These are phyloP conservation scores for Sepiola atlantica DNA, from an alignment of 2,888 invertebrate species.

Conservation along the genomic window DNA sequence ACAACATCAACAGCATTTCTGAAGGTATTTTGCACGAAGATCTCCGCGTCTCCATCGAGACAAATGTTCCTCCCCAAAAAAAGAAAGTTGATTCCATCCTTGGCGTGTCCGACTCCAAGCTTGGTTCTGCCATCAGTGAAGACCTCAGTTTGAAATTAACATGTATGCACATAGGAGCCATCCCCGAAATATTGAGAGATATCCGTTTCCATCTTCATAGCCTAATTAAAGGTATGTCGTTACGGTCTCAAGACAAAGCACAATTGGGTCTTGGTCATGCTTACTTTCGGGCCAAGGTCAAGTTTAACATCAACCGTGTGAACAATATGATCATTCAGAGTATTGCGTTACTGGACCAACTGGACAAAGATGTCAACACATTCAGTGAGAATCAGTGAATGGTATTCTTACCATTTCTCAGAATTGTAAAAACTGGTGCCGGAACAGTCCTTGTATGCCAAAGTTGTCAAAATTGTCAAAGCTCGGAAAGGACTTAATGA, in stretches of 20 bases:
- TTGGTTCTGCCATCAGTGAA: slow-evolving; percentile 87
- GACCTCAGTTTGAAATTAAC: slow-evolving; percentile 80
- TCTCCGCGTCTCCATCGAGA: slow-evolving; percentile 89
- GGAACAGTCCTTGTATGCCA: slow-evolving; percentile 94
- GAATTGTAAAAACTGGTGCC: slow-evolving; percentile 96
- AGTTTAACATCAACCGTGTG: slow-evolving; percentile 98
- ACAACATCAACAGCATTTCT: slow-evolving; percentile 95
- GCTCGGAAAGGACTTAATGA: slow-evolving; percentile 89
- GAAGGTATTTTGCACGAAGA: slow-evolving; percentile 96
- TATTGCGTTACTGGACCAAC: slow-evolving; percentile 95
- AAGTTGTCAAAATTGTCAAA: slow-evolving; percentile 77
- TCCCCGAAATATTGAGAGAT: slow-evolving; percentile 93
- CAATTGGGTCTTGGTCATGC: slow-evolving; percentile 98
- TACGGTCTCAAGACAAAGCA: slow-evolving; percentile 87
- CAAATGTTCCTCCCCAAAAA: slow-evolving; percentile 85
- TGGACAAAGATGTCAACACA: slow-evolving; percentile 98
- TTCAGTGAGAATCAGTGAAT: slow-evolving; percentile 99
- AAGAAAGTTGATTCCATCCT: slow-evolving; percentile 79
- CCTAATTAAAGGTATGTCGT: slow-evolving; percentile 80
- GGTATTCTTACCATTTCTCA: slow-evolving; percentile 99
- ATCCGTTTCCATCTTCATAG: slow-evolving; percentile 76
- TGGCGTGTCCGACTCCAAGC: slow-evolving; percentile 91
- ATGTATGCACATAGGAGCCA: slow-evolving; percentile 89
- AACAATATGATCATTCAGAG: slow-evolving; percentile 99
- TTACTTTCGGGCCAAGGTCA: slow-evolving; percentile 97